phyloP scores from a whole-genome alignment of 1,140 invertebrate genomes.

The Oryctes rhinoceros region DNA sequence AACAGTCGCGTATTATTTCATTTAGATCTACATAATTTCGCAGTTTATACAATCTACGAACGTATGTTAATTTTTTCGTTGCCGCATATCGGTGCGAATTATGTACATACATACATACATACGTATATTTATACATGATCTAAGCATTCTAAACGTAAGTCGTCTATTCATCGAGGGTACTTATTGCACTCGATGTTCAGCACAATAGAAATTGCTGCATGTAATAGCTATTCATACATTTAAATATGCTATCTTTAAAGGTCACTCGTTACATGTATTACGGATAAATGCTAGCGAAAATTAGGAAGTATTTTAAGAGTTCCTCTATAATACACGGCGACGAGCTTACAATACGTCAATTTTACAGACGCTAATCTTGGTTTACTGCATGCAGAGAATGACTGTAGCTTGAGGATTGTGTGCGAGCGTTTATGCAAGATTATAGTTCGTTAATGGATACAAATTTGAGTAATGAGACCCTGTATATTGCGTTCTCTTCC shows the following conservation, averaged over 20 bases:
- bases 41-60: too few relatives aligned
- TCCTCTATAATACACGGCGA: background rate
- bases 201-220: background rate
- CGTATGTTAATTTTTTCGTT: background rate
- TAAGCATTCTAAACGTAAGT: slow-evolving; percentile 3
- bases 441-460: too few relatives aligned
- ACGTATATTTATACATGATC: background rate
- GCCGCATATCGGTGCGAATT: background rate
- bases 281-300: slow-evolving; percentile 16
- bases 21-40: too few relatives aligned
- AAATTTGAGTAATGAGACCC: too few relatives aligned
- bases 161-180: background rate
- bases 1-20: too few relatives aligned
- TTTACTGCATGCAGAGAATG: too few relatives aligned
- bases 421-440: too few relatives aligned
- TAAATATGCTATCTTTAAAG: slow-evolving; percentile 5
- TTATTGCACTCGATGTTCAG: background rate
- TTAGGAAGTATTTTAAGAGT: slow-evolving; percentile 35
- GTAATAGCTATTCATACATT: background rate
- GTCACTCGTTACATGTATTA: background rate
- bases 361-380: background rate
- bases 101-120: background rate
- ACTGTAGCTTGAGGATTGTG: too few relatives aligned
- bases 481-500: too few relatives aligned
- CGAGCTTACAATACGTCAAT: background rate